Conservation (phyloP, 2,888 invertebrate species). For the Mechanitis mazaeus region DNA sequence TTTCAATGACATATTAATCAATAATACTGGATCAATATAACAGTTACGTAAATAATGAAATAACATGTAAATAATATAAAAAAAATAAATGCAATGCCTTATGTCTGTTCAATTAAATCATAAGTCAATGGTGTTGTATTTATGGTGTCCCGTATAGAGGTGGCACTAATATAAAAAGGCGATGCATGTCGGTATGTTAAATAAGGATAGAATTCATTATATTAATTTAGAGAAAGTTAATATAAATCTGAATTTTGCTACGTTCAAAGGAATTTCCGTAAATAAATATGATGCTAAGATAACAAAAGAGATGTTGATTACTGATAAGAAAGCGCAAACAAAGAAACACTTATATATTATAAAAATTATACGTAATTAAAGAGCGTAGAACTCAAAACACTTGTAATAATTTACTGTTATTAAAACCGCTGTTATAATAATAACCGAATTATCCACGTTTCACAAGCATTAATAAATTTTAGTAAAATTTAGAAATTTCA, state of each 20-base stretch:
- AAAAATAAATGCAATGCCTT: too few species aligned
- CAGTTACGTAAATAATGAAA: slow-evolving; percentile 1
- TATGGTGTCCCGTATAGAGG: too few species aligned
- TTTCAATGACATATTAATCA: slow-evolving; percentile 27
- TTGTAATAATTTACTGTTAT: slow-evolving; percentile 34
- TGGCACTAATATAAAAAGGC: slow-evolving; percentile 5
- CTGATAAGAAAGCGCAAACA: not conserved
- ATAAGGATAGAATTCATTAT: not conserved
- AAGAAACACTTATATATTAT: slow-evolving; percentile 32
- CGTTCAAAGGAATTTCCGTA: slow-evolving; percentile 18
- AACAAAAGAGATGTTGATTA: not conserved
- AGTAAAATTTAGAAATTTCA: slow-evolving; percentile 25
- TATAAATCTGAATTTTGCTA: not conserved
- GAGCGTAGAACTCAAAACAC: slow-evolving; percentile 33
- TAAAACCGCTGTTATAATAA: slow-evolving; percentile 10
- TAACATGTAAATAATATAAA: not conserved
- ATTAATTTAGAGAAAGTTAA: slow-evolving; percentile 9
- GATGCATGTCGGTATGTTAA: slow-evolving; percentile 8
- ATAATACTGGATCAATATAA: slow-evolving; percentile 17
- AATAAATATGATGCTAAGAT: slow-evolving; percentile 35
- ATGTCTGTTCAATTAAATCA: too few species aligned
- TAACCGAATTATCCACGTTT: slow-evolving; percentile 9
- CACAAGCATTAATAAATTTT: slow-evolving; percentile 7
- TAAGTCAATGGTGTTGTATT: too few species aligned
- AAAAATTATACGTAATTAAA: slow-evolving; percentile 36